Evolutionary conservation across 2,113 vertebrate genomes (phyloP).

Genomic region (Alosa alosa): DNA sequence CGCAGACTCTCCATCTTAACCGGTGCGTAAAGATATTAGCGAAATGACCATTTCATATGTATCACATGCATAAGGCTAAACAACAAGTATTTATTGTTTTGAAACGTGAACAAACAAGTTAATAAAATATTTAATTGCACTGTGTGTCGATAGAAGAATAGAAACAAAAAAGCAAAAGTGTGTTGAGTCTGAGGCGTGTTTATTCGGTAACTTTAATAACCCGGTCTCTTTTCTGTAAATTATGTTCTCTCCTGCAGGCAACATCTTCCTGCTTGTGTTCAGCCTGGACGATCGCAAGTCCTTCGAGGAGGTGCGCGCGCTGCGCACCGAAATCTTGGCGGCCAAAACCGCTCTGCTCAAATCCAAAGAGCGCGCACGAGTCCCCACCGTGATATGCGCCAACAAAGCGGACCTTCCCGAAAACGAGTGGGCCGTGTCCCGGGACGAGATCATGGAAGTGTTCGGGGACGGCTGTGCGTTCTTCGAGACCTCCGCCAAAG

Average conservation of each 20-base stretch:
- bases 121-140: background rate
- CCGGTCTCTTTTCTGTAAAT: background rate
- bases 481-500: conserved; percentile 75
- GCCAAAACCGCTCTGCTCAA: conserved; percentile 69
- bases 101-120: background rate
- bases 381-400: conserved; percentile 70
- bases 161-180: background rate
- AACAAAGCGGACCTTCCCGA: conserved; percentile 69
- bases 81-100: too few species aligned
- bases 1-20: conserved; percentile 74
- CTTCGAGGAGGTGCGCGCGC: conserved; percentile 68
- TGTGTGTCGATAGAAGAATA: background rate
- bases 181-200: background rate
- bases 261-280: conserved; percentile 75
- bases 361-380: conserved; percentile 43
- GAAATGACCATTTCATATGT: background rate
- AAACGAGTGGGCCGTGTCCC: conserved; percentile 51
- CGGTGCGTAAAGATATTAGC: conserved; percentile 57
- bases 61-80: too few species aligned
- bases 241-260: conserved; percentile 58
- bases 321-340: conserved; percentile 65
- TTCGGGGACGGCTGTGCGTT: conserved; percentile 64
- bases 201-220: background rate
- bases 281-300: conserved; percentile 71
- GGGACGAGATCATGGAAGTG: conserved; percentile 53